Evolutionary conservation across 2,888 invertebrate species (phyloP), one percentile per base, ranked within the genome.

Genomic region (Aromia moschata): DNA sequence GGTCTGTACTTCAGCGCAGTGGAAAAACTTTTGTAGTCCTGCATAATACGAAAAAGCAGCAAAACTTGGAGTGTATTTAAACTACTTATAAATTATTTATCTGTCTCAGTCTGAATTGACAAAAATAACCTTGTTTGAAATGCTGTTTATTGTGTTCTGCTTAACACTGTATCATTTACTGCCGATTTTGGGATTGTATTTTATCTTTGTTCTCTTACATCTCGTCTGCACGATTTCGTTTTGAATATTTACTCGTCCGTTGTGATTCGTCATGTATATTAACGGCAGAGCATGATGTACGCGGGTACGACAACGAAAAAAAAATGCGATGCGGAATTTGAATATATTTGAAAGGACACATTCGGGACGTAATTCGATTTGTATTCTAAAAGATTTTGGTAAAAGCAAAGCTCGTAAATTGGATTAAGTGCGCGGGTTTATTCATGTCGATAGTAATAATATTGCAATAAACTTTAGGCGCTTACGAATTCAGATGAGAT

Each of bases 101-200:
- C n/a, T n/a, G n/a, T n/a, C n/a, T n/a, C n/a, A n/a, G n/a, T n/a
- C n/a, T n/a, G n/a, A n/a, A n/a, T n/a, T n/a, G n/a, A n/a, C n/a
- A n/a, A n/a, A n/a, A n/a, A n/a, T n/a, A n/a, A n/a, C n/a, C n/a
- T n/a, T n/a, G n/a, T n/a, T n/a, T n/a, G n/a, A n/a, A n/a, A n/a
- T n/a, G n/a, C n/a, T n/a, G n/a, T n/a, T n/a, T n/a, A n/a, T n/a
- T n/a, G n/a, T n/a, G n/a, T n/a, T n/a, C 41, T 16, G 52, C 14
- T 41, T 41, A 17, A 17, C 40, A 52, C 52, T 20, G 41, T 11
- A 41, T 41, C 52, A 52, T 52, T 52, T 52, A 52, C 52, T 52
- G 52, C 40, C 41, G 52, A 52, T 52, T 52, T 52, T 41, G 52
- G n/a, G 52, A 25, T 52, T 31, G 40, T 52, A 31, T 41, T 52